Evolutionary conservation across 2,888 invertebrate genomes (phyloP).

Genomic region (Cryptus armator): DNA sequence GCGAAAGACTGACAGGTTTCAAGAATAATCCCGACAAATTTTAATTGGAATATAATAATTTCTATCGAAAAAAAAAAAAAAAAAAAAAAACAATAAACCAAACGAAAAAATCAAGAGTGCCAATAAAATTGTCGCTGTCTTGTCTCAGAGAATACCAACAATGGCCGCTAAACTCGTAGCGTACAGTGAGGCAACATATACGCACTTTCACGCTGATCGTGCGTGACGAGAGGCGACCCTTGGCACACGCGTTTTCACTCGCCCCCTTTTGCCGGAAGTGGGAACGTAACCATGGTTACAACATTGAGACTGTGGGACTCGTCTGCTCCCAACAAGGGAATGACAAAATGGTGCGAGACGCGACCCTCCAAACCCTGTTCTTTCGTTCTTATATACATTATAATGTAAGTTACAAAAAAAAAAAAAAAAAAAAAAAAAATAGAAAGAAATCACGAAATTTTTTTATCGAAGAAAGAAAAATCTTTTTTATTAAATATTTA

Average conservation of each 20-base stretch:
- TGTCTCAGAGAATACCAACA: conserved; percentile 75
- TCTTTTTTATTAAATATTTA: neutral
- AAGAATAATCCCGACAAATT: conserved; percentile 61
- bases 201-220: conserved; percentile 62
- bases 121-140: conserved; percentile 51
- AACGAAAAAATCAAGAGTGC: conserved; percentile 17
- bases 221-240: conserved; percentile 59
- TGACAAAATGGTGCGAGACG: conserved; percentile 84
- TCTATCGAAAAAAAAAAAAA: neutral
- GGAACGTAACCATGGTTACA: conserved; percentile 83
- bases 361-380: conserved; percentile 73
- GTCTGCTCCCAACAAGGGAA: conserved; percentile 75
- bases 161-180: conserved; percentile 76
- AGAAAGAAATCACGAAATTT: neutral
- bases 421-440: neutral
- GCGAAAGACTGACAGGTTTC: conserved; percentile 57
- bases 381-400: conserved; percentile 25
- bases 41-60: conserved; percentile 62
- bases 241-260: conserved; percentile 65
- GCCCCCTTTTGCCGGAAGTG: conserved; percentile 68
- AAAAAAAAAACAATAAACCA: neutral
- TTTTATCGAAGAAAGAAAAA: neutral
- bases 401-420: conserved; percentile 21
- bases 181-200: conserved; percentile 26
- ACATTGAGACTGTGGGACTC: conserved; percentile 80